phyloP scores from a whole-genome alignment of 2,888 invertebrate genomes.

The Caenorhabditis becei region DNA sequence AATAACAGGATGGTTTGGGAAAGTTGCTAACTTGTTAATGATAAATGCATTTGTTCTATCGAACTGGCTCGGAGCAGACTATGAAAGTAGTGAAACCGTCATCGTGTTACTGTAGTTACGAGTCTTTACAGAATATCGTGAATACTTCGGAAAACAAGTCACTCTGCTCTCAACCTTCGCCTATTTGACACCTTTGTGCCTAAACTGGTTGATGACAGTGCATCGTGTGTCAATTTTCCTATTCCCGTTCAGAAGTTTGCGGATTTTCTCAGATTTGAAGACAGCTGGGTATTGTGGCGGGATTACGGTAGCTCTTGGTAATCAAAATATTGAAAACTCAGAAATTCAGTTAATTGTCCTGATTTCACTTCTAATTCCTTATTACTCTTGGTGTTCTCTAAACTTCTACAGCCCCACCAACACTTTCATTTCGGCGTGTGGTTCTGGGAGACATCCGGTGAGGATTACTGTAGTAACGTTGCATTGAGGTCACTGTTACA shows the following conservation, averaged over 20 bases:
- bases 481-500: no score
- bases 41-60: neutral
- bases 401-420: no score
- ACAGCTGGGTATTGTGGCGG: neutral
- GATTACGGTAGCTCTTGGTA: neutral
- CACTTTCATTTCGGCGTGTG: no score
- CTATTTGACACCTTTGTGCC: constrained; percentile 9
- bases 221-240: constrained; percentile 22
- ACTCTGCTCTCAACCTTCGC: constrained; percentile 5
- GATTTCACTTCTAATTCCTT: neutral
- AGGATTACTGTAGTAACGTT: no score
- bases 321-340: no score
- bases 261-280: neutral
- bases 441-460: no score
- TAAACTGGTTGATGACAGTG: constrained; percentile 35
- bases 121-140: constrained; percentile 24
- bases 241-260: neutral
- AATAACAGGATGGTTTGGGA: neutral
- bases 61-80: neutral
- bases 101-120: neutral
- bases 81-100: neutral
- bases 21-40: constrained; percentile 16
- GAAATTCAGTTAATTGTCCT: neutral
- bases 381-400: no score
- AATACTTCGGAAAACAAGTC: constrained; percentile 5